Evolutionary conservation across 2,113 vertebrate species (phyloP).

Genomic region (human): DNA sequence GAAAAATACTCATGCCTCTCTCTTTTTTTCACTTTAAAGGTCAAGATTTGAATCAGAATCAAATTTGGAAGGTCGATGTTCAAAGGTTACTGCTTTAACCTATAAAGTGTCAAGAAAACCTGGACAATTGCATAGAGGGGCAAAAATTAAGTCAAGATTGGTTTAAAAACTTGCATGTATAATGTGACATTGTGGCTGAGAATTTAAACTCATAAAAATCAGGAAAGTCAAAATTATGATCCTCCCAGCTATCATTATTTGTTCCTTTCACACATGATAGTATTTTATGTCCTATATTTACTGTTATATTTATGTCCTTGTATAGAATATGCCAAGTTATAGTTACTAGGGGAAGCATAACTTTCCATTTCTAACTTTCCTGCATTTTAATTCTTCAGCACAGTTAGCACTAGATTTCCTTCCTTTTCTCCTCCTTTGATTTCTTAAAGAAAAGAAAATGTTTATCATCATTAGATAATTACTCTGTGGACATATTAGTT

Average conservation of each 20-base stretch:
- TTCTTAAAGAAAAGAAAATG: conserved; percentile 15
- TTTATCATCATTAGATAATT: neutral
- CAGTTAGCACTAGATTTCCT: neutral
- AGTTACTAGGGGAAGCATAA: conserved; percentile 71
- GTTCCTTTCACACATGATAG: conserved; percentile 45
- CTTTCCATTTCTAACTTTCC: conserved; percentile 65
- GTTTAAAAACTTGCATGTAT: conserved; percentile 62
- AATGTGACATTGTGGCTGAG: conserved; percentile 49
- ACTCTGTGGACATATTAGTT: neutral
- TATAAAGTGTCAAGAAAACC: conserved; percentile 10
- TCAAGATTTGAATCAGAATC: conserved; percentile 53
- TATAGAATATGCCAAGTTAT: conserved; percentile 66
- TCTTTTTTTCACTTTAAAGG: conserved; percentile 26
- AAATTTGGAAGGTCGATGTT: conserved; percentile 58
- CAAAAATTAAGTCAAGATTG: conserved; percentile 54
- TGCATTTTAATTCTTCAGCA: conserved; percentile 63
- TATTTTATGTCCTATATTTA: conserved; percentile 70
- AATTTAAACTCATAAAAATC: conserved; percentile 69
- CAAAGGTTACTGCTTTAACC: conserved; percentile 27
- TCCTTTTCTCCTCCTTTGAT: conserved; percentile 12
- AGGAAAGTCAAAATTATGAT: conserved; percentile 71
- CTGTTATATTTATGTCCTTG: conserved; percentile 74
- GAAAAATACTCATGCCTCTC: conserved; percentile 14
- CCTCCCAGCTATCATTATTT: conserved; percentile 62
- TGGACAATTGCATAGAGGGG: neutral